Base-by-base conservation (phyloP, 1,140 invertebrate genomes). In the Cheumatopsyche charites region DNA sequence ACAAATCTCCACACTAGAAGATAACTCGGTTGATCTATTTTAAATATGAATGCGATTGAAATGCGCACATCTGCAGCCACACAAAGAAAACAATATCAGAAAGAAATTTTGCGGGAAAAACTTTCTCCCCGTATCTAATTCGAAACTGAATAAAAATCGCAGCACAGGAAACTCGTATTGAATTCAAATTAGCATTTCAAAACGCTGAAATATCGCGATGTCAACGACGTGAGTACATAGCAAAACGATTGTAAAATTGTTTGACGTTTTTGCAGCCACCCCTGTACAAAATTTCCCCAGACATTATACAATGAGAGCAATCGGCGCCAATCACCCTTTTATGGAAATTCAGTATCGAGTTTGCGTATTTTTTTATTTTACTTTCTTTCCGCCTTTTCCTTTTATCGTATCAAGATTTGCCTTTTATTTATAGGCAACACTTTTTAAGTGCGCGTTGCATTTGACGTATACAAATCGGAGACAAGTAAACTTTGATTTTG, bases 301-400 rank as follows among this genome's bases (percentile, higher is more conserved):
- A 36, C 12, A 19, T 58, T 52, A 36, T 19, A 66, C 63, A 66
- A 66, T 66, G 26, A 23, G 66, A 68, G 66, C 66, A 68, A 68
- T 68, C 66, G 66, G 25, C 47, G 26, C 66, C 66, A 55, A 68
- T 68, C 66, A 55, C 66, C 66, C 66, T 55, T 68, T 68, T 68
- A 68, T 68, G 66, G 45, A 36, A 68, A 68, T 68, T 68, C 25
- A 1, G 47, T 68, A 68, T 68, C 47, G 66, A 68, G 66, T 68
- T 68, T 68, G 66, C 66, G 66, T 55, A 55, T 36, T 26, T 55
- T 68, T 68, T 26, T 68, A 4, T 36, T 36, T 9, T n/a, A n/a
- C n/a, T n/a, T n/a, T n/a, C n/a, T n/a, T n/a, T n/a, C n/a, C n/a
- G n/a, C n/a, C n/a, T n/a, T n/a, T 36, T 36, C 36, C 55, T 67